Base-by-base conservation (phyloP, 2,113 vertebrate genomes). In the Scortum barcoo region DNA sequence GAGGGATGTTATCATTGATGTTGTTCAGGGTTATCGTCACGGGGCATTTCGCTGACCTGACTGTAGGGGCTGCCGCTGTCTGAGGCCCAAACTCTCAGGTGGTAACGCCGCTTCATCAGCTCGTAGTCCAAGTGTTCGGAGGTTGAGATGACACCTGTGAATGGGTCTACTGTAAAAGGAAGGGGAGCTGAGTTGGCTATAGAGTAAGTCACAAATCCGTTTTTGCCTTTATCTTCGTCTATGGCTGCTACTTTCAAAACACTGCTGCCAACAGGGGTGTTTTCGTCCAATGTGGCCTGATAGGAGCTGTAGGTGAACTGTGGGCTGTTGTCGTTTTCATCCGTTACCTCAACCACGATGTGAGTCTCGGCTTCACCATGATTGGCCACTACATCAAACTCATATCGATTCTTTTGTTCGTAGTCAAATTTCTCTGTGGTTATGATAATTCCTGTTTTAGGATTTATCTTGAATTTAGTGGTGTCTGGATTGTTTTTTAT, bases 31-130 rank as follows among this genome's bases (percentile, higher is more conserved):
- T 95, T 10, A 99, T 96, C 8, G 96, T 97, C 44, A 98, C 94
- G 0, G 95, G 93, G 36, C 97, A 96, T 81, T 81, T 99, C 98
- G 0, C 93, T 96, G 86, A 97, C 96, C 40, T 91, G 97, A 76
- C 93, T 96, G 88, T 97, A 99, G 19, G 98, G 98, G 30, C 95
- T 95, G 4, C 98, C 98, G 74, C 97, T 98, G 0, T 99, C 98
- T 0, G 97, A 97, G 0, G 98, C 98, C 96, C 97, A 97, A 24
- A 99, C 94, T 28, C 95, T 95, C 58, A 99, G 93, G 44, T 95
- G 95, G 82, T 98, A 99, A 88, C 95, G 92, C 12, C 98, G 94
- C 73, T 96, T 97, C 97, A 98, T 98, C 63, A 98, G 90, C 89
- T 99, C 98, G 14, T 99, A 99, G 87, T 99, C 98, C 91, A 99